Conservation (phyloP, 2,888 invertebrate species). For the Tenthredo mesomela region DNA sequence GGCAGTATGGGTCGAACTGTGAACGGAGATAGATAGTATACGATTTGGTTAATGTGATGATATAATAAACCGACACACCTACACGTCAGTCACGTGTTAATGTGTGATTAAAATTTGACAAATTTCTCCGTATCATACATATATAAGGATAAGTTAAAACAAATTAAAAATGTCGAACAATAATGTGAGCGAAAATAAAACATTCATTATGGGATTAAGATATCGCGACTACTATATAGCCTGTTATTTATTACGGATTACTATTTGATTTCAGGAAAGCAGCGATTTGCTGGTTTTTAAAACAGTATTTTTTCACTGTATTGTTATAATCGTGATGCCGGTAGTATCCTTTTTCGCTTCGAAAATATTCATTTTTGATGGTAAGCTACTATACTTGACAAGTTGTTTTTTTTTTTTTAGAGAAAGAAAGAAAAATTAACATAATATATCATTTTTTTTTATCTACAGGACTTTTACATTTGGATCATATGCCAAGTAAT, state of each 20-base stretch:
- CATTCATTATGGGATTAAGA: not conserved
- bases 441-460: slow-evolving; percentile 45
- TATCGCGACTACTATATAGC: not conserved
- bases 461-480: slow-evolving; percentile 79
- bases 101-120: slow-evolving; percentile 8
- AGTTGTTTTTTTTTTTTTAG: slow-evolving; percentile 46
- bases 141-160: not conserved
- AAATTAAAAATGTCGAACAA: slow-evolving; percentile 41
- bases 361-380: slow-evolving; percentile 87
- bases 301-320: slow-evolving; percentile 88
- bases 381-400: slow-evolving; percentile 79
- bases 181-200: not conserved
- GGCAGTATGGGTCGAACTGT: slow-evolving; percentile 1
- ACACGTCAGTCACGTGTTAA: slow-evolving; percentile 22
- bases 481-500: slow-evolving; percentile 83
- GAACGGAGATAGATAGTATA: not conserved
- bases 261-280: slow-evolving; percentile 80
- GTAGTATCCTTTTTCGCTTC: slow-evolving; percentile 86
- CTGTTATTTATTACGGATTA: slow-evolving; percentile 12
- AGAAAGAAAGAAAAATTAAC: not conserved
- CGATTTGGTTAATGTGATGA: slow-evolving; percentile 6
- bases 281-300: slow-evolving; percentile 87
- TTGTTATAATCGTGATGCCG: slow-evolving; percentile 88
- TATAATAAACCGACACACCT: slow-evolving; percentile 49
- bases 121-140: not conserved